Base-by-base conservation (phyloP, 2,113 vertebrate genomes). In the Rhynchopsitta pachyrhyncha region DNA sequence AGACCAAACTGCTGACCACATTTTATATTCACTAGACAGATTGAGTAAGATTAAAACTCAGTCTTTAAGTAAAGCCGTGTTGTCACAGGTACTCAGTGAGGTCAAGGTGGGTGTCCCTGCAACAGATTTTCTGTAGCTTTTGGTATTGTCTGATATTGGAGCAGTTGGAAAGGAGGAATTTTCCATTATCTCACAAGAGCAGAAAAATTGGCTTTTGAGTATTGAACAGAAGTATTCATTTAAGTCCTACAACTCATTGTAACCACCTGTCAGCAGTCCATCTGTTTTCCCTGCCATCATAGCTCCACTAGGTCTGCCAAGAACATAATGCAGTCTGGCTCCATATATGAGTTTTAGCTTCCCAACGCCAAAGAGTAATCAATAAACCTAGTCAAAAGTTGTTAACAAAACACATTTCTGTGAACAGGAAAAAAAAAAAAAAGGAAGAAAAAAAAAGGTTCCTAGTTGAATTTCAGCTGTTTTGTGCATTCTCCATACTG, bases 201-300 rank as follows among this genome's bases (percentile, higher is more conserved):
- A 10, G 14, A 11, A 89, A 77, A 52, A 46, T 3, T 28, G 28
- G 22, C 5, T 29, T 77, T 70, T 67, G 31, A 13, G 25, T 68
- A 63, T 57, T 92, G 41, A 90, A 59, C 18, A 60, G 28, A 89
- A 82, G 37, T 55, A 74, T 78, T 89, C 41, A 27, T 91, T 4
- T 63, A 82, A 75, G 42, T 75, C 31, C 84, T 92, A 63, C 20
- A 92, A 53, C 6, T 74, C 49, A 49, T 28, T 88, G 12, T 62
- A 86, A 78, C 55, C 74, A 92, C 28, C 46, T 92, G 53, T 57
- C 90, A 90, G 42, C 37, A 85, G 50, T 85, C 47, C 74, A 71
- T 92, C 84, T 89, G 50, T 86, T 81, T 91, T 78, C 62, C 28
- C 33, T 93, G 74, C 35, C 64, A 88, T 86, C 76, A 86, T 29